A percentile compares a stretch with the other conserved stretches of the same genome.
Conservation (phyloP, 1,140 invertebrate genomes). For the Drosophila littoralis region DNA sequence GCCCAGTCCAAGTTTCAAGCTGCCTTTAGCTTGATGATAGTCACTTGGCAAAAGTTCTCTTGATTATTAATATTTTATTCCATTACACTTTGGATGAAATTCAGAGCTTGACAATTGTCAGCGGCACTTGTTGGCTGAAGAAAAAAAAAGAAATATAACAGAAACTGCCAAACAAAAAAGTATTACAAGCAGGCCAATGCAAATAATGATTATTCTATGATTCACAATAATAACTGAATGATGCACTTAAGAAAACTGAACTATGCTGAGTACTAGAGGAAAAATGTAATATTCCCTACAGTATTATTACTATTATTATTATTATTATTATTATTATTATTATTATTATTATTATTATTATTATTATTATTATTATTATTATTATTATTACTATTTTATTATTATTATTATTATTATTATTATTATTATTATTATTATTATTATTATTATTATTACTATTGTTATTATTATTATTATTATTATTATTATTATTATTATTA, state of each 20-base stretch:
- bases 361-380: too few species aligned
- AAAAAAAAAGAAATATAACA: conserved; percentile 5
- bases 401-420: too few species aligned
- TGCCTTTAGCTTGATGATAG: conserved; percentile 65
- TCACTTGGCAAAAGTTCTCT: conserved; percentile 72
- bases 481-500: too few species aligned
- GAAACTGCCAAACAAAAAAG: conserved; percentile 50
- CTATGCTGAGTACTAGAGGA: too few species aligned
- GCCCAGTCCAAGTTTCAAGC: conserved; percentile 17
- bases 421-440: too few species aligned
- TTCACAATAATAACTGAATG: conserved; percentile 17
- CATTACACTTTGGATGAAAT: conserved; percentile 56
- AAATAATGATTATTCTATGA: conserved; percentile 41
- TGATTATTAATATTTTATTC: conserved; percentile 82
- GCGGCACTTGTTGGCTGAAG: conserved; percentile 63
- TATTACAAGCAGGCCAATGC: conserved; percentile 29
- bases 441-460: too few species aligned
- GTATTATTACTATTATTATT: too few species aligned
- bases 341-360: too few species aligned
- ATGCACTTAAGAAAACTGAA: conserved; percentile 2
- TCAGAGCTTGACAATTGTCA: conserved; percentile 55
- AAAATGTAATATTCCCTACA: too few species aligned
- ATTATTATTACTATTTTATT: too few species aligned
- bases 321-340: too few species aligned
- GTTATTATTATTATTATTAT: too few species aligned